These are phyloP conservation scores for Clupea harengus DNA, from an alignment of 2,113 vertebrate species.

Conservation along the genomic window DNA sequence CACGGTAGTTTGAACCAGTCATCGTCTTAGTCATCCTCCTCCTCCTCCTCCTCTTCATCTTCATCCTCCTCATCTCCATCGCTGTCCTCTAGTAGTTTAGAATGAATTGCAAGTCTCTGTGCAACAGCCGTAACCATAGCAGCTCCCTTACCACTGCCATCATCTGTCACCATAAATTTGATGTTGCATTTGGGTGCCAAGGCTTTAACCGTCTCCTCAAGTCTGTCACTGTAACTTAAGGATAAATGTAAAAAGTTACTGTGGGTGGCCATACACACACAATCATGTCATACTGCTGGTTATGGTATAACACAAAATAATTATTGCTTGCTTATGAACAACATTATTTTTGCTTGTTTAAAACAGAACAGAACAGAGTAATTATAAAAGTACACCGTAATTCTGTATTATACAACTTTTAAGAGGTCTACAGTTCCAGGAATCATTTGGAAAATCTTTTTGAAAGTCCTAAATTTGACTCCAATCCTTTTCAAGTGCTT, in stretches of 20 bases:
- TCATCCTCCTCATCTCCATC: slow-evolving; percentile 39
- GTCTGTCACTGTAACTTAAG: slow-evolving; percentile 73
- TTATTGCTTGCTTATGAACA: too few species aligned
- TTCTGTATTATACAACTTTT: too few species aligned
- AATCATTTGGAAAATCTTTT: too few species aligned
- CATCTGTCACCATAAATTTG: slow-evolving; percentile 77
- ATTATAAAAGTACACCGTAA: too few species aligned
- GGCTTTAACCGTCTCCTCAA: slow-evolving; percentile 62
- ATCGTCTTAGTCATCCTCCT: slow-evolving; percentile 22
- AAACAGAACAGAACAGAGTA: too few species aligned
- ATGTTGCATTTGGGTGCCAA: slow-evolving; percentile 78
- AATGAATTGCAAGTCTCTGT: slow-evolving; percentile 54
- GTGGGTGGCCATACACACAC: background rate
- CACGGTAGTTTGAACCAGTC: background rate
- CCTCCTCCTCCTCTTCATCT: slow-evolving; percentile 33
- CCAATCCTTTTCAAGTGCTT: too few species aligned
- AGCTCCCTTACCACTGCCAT: slow-evolving; percentile 83
- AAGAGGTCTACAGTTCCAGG: too few species aligned
- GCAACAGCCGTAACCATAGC: slow-evolving; percentile 83
- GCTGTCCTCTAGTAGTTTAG: slow-evolving; percentile 58
- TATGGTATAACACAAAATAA: too few species aligned
- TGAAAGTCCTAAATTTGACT: too few species aligned
- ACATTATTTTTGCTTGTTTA: too few species aligned
- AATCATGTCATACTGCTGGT: too few species aligned
- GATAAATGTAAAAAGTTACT: background rate